Base-by-base conservation (phyloP, 2,888 invertebrate genomes). In the Rotaria magnacalcarata region DNA sequence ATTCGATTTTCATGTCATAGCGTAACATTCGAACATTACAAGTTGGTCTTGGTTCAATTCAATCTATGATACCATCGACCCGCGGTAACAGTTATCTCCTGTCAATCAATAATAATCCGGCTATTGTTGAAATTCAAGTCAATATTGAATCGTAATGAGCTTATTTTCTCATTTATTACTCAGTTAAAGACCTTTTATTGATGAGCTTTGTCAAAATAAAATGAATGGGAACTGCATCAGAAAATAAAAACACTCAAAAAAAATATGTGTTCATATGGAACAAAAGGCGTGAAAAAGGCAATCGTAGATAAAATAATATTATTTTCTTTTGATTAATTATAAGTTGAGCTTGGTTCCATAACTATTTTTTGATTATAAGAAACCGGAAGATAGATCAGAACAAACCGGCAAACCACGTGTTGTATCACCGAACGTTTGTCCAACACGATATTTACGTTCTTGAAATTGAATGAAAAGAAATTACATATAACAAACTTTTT, bases 371-470 rank as follows among this genome's bases (percentile, higher is more conserved):
- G 80, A 47, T 24, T 47, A 47, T 47, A 47, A 7, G 2, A 47
- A 84, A 41, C 88, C 88, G 1, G 87, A 75, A 52, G 88, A 87
- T 52, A 88, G 86, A 85, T 91, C 91, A 24, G 88, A 87, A 86
- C 91, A 91, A 3, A 90, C 90, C 41, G 90, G 89, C 74, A 91
- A 87, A 11, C 88, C 88, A 80, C 91, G 88, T 19, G 91, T 90
- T 6, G 91, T 91, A 87, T 91, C 90, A 16, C 91, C 91, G 84
- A 91, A 91, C 5, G 91, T 91, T 87, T 90, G 89, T 52, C 91
- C 91, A 88, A 91, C 90, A 41, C 88, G 89, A 87, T 89, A 91
- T 87, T 90, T 87, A 58, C 89, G 88, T 86, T 90, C 91, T 91
- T 89, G 84, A 89, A 89, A 8, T 11, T 50, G 4, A 2, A 14